These are phyloP conservation scores for Reticulitermes speratus DNA, from an alignment of 1,140 invertebrate genomes.

Conservation along the genomic window DNA sequence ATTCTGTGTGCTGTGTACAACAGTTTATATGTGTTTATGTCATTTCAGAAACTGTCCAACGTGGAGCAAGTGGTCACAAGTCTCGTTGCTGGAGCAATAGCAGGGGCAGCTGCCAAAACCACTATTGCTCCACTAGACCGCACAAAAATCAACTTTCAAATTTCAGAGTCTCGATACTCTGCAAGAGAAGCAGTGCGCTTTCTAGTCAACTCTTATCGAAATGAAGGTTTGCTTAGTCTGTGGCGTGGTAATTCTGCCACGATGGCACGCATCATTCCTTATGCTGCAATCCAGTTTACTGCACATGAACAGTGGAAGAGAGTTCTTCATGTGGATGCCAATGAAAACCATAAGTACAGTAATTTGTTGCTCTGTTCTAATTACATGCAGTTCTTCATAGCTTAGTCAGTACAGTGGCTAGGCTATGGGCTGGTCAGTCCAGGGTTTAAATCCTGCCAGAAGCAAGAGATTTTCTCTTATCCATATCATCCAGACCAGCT, in stretches of 20 bases:
- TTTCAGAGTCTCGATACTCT: conserved; percentile 72
- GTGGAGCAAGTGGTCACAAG: conserved; percentile 64
- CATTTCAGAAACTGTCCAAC: conserved; percentile 45
- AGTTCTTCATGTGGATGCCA: conserved; percentile 68
- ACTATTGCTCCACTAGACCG: conserved; percentile 94
- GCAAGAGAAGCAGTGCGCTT: conserved; percentile 76
- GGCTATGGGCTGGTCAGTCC: too few relatives aligned
- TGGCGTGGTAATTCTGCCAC: conserved; percentile 98
- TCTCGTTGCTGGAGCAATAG: conserved; percentile 76
- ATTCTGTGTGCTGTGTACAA: too few relatives aligned
- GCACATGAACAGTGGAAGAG: conserved; percentile 95
- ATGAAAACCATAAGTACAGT: conserved; percentile 51
- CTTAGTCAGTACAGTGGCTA: neutral
- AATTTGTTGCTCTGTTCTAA: neutral
- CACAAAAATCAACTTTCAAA: conserved; percentile 93
- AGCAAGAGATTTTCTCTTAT: too few relatives aligned
- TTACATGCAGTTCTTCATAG: neutral
- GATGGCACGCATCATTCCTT: conserved; percentile 94
- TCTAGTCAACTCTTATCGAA: conserved; percentile 65
- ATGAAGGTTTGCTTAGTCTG: conserved; percentile 77
- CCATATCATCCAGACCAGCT: too few relatives aligned
- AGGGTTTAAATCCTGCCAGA: too few relatives aligned
- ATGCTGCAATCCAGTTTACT: conserved; percentile 96
- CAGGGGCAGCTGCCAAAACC: conserved; percentile 95
- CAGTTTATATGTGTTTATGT: neutral